Conservation (phyloP, 2,797 vertebrate species). For the Tadarida brasiliensis region DNA sequence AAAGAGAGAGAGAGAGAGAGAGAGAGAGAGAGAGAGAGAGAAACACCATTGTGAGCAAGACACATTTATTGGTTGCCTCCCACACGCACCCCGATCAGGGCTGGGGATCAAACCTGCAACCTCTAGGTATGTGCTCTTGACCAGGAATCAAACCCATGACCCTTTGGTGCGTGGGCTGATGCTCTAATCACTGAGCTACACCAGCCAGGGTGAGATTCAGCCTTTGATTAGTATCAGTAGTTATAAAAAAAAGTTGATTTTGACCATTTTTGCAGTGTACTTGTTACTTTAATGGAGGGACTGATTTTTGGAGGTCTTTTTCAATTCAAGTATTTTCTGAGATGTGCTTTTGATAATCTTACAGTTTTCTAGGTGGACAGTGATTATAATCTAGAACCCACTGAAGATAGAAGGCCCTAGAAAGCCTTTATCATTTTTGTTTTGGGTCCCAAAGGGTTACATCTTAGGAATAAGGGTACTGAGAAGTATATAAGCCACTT, state of each 20-base stretch:
- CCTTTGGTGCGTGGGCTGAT: no score
- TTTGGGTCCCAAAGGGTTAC: neutral
- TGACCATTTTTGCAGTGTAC: neutral
- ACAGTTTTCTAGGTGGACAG: neutral
- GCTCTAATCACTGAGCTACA: no score
- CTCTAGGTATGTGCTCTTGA: no score
- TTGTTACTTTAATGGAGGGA: neutral
- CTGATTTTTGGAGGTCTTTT: neutral
- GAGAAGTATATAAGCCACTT: neutral
- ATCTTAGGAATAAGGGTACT: neutral
- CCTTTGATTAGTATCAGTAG: neutral
- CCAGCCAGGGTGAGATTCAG: no score
- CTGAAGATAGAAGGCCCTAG: neutral
- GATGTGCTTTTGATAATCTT: neutral
- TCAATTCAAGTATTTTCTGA: neutral
- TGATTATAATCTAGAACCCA: neutral
- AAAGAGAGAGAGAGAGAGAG: no score
- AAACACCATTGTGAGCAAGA: no score
- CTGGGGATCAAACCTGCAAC: no score
- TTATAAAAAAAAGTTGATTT: neutral
- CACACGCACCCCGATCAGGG: no score
- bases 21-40: no score
- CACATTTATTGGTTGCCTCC: no score
- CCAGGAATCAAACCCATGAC: no score
- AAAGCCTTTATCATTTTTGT: neutral